Evolutionary conservation across 2,797 vertebrate genomes (phyloP), one percentile per base, ranked within the genome.

Genomic region (Bovichtus variegatus): DNA sequence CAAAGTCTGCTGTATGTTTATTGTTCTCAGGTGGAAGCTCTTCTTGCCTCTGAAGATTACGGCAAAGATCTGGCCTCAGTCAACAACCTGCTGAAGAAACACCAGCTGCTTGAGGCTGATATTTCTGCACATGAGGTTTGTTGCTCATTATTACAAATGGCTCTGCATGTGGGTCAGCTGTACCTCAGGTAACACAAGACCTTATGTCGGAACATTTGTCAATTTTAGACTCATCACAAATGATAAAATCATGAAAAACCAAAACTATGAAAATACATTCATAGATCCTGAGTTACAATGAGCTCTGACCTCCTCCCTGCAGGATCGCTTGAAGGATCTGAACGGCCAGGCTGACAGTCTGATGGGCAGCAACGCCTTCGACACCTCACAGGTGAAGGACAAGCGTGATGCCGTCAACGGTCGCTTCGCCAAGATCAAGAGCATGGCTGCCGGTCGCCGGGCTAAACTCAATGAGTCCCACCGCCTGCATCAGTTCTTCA

Each of bases 61-160:
- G 98, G 98, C 31, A 99, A 99, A 93, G 98, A 99, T 87, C 90
- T 99, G 91, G 98, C 98, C 3, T 99, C 98, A 0, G 98, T 99
- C 84, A 99, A 99, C 94, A 99, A 99, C 89, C 93, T 99, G 54
- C 94, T 99, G 80, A 99, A 99, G 88, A 99, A 99, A 68, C 98
- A 99, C 82, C 98, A 99, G 60, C 94, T 99, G 79, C 93, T 99
- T 89, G 98, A 99, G 89, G 98, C 98, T 0, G 98, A 99, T 65
- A 99, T 99, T 84, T 99, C 97, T 55, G 98, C 98, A 75, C 98
- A 99, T 8, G 98, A 99, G 97, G 98, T 99, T 85, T 1, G 15
- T 0, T 13, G 16, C 21, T 74, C 3, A 21, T 65, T 21, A 10
- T 36, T 25, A 66, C 6, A 16, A n/a, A 38, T 47, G 10, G 3